These are phyloP conservation scores for Lasius fuliginosus DNA, from an alignment of 2,888 invertebrate genomes.

Conservation along the genomic window DNA sequence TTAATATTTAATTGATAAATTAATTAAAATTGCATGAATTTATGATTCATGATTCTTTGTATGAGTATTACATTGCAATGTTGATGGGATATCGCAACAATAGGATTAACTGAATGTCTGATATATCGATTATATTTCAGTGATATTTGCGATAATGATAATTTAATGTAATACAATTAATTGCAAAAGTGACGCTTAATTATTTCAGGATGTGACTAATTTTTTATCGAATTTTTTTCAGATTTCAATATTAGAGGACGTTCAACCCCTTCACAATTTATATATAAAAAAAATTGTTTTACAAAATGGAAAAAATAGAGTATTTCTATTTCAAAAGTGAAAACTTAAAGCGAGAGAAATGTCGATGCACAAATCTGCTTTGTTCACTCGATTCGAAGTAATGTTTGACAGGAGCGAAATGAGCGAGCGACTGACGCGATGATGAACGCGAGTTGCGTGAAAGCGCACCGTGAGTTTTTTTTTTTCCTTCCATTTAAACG, in stretches of 20 bases:
- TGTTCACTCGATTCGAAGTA: conserved; percentile 4
- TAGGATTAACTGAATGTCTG: not conserved
- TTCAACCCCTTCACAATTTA: not conserved
- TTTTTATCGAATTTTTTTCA: not conserved
- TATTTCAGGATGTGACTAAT: not conserved
- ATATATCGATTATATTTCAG: not conserved
- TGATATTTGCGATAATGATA: conserved; percentile 1
- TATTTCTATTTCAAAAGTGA: not conserved
- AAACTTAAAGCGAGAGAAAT: not conserved
- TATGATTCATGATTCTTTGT: not conserved
- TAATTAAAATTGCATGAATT: not conserved
- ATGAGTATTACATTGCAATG: not conserved
- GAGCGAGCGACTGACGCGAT: not conserved
- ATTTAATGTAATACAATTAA: conserved; percentile 2
- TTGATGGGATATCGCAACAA: not conserved
- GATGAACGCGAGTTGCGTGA: not conserved
- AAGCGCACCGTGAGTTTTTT: not conserved
- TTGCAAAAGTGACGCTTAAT: not conserved
- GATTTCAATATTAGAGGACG: not conserved
- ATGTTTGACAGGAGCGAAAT: not conserved
- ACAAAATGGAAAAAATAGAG: not conserved
- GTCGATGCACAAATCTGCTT: not conserved
- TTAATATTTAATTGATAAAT: conserved; percentile 10
- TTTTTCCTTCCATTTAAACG: not conserved
- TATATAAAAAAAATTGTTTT: not conserved